phyloP scores from a whole-genome alignment of 2,888 invertebrate species.

The Pristionchus fissidentatus region DNA sequence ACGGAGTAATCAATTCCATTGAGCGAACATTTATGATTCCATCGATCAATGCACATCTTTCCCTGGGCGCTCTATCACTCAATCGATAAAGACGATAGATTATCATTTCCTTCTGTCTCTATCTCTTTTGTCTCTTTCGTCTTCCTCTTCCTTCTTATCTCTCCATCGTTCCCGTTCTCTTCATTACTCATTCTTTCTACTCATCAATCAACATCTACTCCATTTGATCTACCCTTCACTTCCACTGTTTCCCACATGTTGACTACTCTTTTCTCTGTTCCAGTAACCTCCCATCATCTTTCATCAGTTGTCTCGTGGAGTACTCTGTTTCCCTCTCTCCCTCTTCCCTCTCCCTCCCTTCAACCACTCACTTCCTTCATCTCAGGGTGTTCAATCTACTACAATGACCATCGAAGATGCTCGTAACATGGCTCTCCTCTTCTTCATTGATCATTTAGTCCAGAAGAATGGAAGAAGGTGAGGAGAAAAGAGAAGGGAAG shows the following conservation, averaged over 20 bases:
- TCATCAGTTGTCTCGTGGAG: constrained; percentile 45
- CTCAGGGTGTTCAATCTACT: background rate
- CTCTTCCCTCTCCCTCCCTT: background rate
- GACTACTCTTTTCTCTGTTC: background rate
- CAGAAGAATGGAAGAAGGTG: constrained; percentile 81
- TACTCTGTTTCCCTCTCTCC: constrained; percentile 17
- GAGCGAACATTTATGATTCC: background rate
- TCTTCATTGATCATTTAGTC: constrained; percentile 97
- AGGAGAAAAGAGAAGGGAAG: background rate
- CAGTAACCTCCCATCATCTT: constrained; percentile 44
- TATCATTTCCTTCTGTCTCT: background rate
- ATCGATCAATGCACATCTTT: background rate
- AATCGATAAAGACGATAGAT: constrained; percentile 6
- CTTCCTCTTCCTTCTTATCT: background rate
- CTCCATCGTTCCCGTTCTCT: background rate
- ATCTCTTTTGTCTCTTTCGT: background rate
- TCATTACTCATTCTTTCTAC: background rate
- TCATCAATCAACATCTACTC: constrained; percentile 36
- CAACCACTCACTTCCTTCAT: background rate
- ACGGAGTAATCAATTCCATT: constrained; percentile 27
- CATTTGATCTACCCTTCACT: constrained; percentile 57
- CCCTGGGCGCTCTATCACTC: background rate
- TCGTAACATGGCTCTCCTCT: constrained; percentile 91
- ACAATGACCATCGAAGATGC: constrained; percentile 63
- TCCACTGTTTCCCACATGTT: background rate